These are phyloP conservation scores for Laupala kohalensis DNA, from an alignment of 1,140 invertebrate species.

Conservation along the genomic window DNA sequence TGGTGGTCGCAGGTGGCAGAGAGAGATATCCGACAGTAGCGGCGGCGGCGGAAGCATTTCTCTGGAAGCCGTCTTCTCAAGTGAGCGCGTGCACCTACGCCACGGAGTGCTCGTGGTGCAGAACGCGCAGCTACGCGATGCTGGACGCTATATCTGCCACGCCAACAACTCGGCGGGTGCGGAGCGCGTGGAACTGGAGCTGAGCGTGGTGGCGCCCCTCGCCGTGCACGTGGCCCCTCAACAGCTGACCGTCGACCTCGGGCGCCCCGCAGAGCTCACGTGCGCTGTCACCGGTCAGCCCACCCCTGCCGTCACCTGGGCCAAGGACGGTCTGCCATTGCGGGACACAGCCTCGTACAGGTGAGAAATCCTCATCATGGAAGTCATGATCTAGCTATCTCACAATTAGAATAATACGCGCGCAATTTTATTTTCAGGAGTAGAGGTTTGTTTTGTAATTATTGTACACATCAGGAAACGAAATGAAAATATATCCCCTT, in stretches of 20 bases:
- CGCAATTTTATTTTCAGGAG: too few relatives aligned
- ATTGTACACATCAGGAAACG: too few relatives aligned
- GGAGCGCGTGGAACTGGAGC: slow-evolving; percentile 17
- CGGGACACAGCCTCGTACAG: neutral
- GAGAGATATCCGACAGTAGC: neutral
- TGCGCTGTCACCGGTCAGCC: slow-evolving; percentile 29
- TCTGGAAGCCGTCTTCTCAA: neutral
- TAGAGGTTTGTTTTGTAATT: too few relatives aligned
- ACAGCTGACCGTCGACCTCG: slow-evolving; percentile 31
- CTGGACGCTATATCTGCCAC: slow-evolving; percentile 29
- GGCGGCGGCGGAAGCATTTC: neutral
- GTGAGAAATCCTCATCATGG: neutral
- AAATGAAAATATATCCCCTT: too few relatives aligned
- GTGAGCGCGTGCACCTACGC: slow-evolving; percentile 10
- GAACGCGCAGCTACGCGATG: slow-evolving; percentile 24
- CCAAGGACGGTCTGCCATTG: neutral
- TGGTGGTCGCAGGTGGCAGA: neutral
- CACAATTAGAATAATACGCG: too few relatives aligned
- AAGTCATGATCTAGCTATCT: too few relatives aligned
- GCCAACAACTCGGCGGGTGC: slow-evolving; percentile 29
- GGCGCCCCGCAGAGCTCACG: slow-evolving; percentile 30
- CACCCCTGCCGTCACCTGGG: slow-evolving; percentile 21
- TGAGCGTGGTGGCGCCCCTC: slow-evolving; percentile 16
- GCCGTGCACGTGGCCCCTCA: slow-evolving; percentile 14
- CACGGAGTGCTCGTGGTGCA: slow-evolving; percentile 18